Conservation (phyloP, 2,113 vertebrate genomes). For the Hiodon tergisus region DNA sequence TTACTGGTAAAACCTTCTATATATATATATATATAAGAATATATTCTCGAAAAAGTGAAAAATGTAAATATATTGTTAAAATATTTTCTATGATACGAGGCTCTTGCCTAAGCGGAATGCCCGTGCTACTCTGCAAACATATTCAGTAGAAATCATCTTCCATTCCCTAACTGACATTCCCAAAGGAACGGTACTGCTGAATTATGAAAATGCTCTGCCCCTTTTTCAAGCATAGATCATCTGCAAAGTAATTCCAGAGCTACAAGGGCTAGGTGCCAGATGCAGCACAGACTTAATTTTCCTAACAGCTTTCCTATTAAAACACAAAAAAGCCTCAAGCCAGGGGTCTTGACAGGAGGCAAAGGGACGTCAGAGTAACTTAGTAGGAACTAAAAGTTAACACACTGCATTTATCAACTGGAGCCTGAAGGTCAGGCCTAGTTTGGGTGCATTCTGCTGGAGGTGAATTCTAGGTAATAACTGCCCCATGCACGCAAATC, state of each 20-base stretch:
- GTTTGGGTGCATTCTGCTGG: not conserved
- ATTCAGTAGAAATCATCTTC: too few relatives aligned
- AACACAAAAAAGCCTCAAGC: not conserved
- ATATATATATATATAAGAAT: too few relatives aligned
- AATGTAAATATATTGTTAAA: too few relatives aligned
- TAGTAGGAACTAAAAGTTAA: not conserved
- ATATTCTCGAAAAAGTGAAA: too few relatives aligned
- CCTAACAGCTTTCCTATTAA: not conserved
- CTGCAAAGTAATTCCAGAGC: slow-evolving; percentile 5
- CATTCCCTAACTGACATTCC: too few relatives aligned
- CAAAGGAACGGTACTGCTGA: not conserved
- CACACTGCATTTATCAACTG: not conserved
- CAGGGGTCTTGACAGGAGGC: not conserved
- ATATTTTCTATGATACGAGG: too few relatives aligned
- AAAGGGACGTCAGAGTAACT: not conserved
- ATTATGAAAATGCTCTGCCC: not conserved
- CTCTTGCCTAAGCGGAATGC: not conserved
- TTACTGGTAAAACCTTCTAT: too few relatives aligned
- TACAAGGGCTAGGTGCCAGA: not conserved
- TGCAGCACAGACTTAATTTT: not conserved
- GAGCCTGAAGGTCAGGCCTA: not conserved
- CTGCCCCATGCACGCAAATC: slow-evolving; percentile 1
- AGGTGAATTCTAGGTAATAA: not conserved
- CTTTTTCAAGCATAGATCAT: not conserved
- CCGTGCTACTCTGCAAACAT: not conserved